A percentile compares a stretch with the other conserved stretches of the same genome.
These are phyloP conservation scores for Sebastes aleutianus DNA, from an alignment of 2,797 vertebrate species.

Conservation along the genomic window DNA sequence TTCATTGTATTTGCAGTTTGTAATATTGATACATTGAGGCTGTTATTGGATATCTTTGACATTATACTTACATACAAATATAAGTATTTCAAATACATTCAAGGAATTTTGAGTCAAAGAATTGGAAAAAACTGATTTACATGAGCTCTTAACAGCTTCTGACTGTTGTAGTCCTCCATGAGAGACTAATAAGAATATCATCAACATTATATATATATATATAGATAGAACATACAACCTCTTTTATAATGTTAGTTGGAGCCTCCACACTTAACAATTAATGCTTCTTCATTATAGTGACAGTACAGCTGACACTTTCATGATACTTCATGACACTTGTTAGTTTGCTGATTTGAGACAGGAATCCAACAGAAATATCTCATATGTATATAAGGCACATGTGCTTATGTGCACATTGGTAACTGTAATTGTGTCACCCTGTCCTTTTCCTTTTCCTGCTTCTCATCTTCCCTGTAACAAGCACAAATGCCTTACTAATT, in stretches of 20 bases:
- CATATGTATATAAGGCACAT: neutral
- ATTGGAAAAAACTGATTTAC: neutral
- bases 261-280: neutral
- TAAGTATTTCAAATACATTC: neutral
- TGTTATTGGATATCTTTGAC: neutral
- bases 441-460: neutral
- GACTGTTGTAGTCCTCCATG: neutral
- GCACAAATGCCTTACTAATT: neutral
- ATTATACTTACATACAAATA: neutral
- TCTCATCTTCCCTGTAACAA: neutral
- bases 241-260: neutral
- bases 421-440: neutral
- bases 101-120: neutral
- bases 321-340: neutral
- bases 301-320: neutral
- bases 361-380: neutral
- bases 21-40: neutral
- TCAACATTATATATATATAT: rapidly evolving
- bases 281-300: neutral
- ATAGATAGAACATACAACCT: neutral
- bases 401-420: neutral
- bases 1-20: neutral
- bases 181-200: neutral
- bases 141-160: neutral
- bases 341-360: neutral